Conservation (phyloP, 1,140 invertebrate species). For the Drosophila mayri region DNA sequence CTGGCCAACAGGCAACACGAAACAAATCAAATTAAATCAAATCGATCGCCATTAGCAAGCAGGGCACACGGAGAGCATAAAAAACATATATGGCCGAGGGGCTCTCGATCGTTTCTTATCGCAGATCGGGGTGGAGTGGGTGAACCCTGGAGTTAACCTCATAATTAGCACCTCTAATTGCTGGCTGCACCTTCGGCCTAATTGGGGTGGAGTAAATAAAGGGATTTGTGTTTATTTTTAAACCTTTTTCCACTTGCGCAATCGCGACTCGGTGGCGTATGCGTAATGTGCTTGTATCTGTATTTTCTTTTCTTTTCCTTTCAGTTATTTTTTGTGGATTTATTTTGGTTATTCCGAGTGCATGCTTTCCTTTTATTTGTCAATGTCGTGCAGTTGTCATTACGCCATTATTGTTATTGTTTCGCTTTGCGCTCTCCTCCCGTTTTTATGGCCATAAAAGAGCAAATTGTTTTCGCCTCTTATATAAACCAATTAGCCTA, state of each 20-base stretch:
- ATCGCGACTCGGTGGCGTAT: conserved; percentile 50
- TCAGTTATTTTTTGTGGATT: not conserved
- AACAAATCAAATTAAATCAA: conserved; percentile 40
- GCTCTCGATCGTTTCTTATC: conserved; percentile 22
- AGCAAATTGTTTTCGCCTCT: conserved; percentile 28
- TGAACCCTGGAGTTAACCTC: conserved; percentile 37
- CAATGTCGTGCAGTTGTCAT: conserved; percentile 70
- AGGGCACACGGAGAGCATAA: conserved; percentile 44
- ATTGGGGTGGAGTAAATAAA: conserved; percentile 67
- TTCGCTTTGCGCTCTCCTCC: conserved; percentile 22
- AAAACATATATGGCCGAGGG: conserved; percentile 43
- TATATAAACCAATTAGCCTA: conserved; percentile 75
- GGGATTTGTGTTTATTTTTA: conserved; percentile 23
- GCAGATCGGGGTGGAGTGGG: conserved; percentile 34
- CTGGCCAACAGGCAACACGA: conserved; percentile 11
- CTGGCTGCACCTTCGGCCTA: conserved; percentile 36
- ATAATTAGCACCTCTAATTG: conserved; percentile 75
- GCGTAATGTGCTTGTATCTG: conserved; percentile 52
- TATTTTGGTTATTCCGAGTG: conserved; percentile 57
- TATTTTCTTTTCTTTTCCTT: not conserved
- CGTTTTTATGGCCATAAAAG: conserved; percentile 28
- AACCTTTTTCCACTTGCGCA: conserved; percentile 32
- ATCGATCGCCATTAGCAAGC: conserved; percentile 56
- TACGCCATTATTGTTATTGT: conserved; percentile 68
- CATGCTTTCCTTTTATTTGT: conserved; percentile 58